Percentiles rank a stretch among this genome's conserved stretches.
Conservation (phyloP, 2,797 vertebrate genomes). For the Pelodytes ibericus region DNA sequence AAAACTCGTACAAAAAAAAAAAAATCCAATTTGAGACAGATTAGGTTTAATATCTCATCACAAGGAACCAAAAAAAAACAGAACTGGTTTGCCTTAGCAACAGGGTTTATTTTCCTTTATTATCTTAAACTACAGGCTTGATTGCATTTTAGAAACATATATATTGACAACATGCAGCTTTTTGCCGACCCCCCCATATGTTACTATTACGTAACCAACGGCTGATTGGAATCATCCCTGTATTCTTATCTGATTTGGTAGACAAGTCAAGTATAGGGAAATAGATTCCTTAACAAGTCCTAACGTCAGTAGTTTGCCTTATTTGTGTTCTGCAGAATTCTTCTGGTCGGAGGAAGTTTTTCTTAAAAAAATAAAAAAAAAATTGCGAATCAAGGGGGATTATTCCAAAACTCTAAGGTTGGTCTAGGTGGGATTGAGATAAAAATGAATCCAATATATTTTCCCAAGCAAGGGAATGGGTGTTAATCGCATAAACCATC, state of each 20-base stretch:
- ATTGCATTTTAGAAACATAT: slow-evolving; percentile 14
- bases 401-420: too few relatives aligned
- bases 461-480: too few relatives aligned
- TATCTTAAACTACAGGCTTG: background rate
- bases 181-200: background rate
- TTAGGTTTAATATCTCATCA: too few relatives aligned
- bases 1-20: too few relatives aligned
- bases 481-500: too few relatives aligned
- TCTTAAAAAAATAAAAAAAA: background rate
- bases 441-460: too few relatives aligned
- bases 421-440: too few relatives aligned
- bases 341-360: too few relatives aligned
- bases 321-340: slow-evolving; percentile 2
- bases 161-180: background rate
- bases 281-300: slow-evolving; percentile 17
- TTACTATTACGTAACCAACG: background rate
- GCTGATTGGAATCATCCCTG: slow-evolving; percentile 1
- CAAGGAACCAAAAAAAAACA: too few relatives aligned
- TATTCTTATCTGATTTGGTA: slow-evolving; percentile 32
- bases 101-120: background rate
- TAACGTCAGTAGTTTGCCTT: background rate
- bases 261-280: background rate
- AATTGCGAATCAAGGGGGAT: too few relatives aligned
- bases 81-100: background rate
- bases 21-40: too few relatives aligned